Conservation (phyloP, 2,888 invertebrate genomes). For the Sarcophaga subvicina region DNA sequence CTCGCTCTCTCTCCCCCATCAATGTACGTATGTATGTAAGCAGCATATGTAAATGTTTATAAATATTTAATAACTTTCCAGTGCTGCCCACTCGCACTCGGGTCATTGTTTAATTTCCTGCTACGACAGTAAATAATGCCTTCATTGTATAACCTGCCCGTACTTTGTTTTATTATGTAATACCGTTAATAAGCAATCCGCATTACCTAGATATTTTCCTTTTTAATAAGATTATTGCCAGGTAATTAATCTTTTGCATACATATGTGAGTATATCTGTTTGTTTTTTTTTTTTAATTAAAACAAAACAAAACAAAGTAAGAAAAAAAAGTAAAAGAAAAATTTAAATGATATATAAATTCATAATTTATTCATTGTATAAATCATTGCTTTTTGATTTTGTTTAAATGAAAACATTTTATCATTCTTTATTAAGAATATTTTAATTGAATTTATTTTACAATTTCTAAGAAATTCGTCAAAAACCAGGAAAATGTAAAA, state of each 20-base stretch:
- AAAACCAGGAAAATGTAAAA: background rate
- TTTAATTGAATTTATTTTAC: background rate
- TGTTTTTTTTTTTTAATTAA: background rate
- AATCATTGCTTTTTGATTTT: background rate
- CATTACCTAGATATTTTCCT: background rate
- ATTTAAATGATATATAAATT: background rate
- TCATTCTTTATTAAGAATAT: background rate
- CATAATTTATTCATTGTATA: background rate
- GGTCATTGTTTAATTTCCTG: too few species aligned
- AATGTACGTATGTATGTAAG: too few species aligned
- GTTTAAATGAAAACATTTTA: constrained; percentile 10
- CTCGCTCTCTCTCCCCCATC: too few species aligned
- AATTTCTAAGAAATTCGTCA: background rate
- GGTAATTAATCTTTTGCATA: background rate
- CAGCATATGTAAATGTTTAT: too few species aligned
- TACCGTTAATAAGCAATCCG: background rate
- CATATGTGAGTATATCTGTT: background rate
- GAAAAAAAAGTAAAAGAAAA: too few species aligned
- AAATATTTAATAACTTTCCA: too few species aligned
- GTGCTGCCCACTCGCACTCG: too few species aligned
- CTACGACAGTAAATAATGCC: too few species aligned
- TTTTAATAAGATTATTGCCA: constrained; percentile 4
- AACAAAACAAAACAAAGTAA: too few species aligned
- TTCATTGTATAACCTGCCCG: too few species aligned
- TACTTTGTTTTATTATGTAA: background rate